Conservation (phyloP, 2,888 invertebrate genomes). For the Mythimna loreyi region DNA sequence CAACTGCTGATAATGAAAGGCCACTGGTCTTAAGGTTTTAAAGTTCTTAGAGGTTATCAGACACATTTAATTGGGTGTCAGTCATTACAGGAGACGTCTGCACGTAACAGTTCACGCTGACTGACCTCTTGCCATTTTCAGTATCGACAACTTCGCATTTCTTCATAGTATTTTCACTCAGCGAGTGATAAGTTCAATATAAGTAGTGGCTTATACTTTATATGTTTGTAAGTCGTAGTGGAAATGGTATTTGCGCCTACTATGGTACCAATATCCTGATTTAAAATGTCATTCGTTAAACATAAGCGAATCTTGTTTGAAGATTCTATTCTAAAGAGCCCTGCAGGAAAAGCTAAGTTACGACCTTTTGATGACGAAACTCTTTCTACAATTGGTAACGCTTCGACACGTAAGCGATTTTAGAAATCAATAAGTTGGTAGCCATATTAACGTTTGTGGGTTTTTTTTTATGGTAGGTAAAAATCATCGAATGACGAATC, state of each 20-base stretch:
- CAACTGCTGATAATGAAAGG: constrained; percentile 45
- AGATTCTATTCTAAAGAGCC: background rate
- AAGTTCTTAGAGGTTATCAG: constrained; percentile 55
- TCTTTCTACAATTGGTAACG: too few species aligned
- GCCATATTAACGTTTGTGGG: too few species aligned
- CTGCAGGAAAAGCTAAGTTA: too few species aligned
- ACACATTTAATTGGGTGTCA: constrained; percentile 55
- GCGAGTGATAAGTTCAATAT: constrained; percentile 50
- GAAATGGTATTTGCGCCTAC: background rate
- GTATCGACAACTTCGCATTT: constrained; percentile 38
- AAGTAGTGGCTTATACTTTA: constrained; percentile 25
- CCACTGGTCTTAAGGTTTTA: constrained; percentile 36
- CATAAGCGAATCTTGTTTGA: background rate
- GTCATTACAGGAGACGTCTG: constrained; percentile 49
- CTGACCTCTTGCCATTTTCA: constrained; percentile 60
- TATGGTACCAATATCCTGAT: background rate
- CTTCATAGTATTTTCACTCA: constrained; percentile 56
- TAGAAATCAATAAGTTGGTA: too few species aligned
- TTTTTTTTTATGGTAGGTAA: too few species aligned
- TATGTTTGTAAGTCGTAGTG: background rate
- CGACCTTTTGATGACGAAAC: too few species aligned
- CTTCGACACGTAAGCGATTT: too few species aligned
- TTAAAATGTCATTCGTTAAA: background rate
- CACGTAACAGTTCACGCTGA: constrained; percentile 33
- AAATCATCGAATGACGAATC: too few species aligned